Percentiles rank a stretch among this genome's conserved stretches.
Evolutionary conservation across 2,797 vertebrate species (phyloP).

Genomic region (Avahi laniger): DNA sequence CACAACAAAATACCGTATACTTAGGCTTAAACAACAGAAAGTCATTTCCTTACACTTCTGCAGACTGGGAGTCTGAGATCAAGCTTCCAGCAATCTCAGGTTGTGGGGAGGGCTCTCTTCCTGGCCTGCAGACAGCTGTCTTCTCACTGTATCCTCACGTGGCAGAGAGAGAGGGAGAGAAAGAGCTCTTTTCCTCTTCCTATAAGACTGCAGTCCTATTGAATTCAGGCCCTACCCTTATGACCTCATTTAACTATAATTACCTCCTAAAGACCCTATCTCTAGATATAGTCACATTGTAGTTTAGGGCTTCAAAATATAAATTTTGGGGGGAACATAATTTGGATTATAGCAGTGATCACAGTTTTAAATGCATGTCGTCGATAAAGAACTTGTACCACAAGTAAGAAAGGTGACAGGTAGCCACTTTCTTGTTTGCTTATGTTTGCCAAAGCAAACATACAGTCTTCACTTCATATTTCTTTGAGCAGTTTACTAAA

Average conservation of each 20-base stretch:
- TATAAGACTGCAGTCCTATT: neutral
- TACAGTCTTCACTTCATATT: neutral
- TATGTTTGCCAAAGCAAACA: neutral
- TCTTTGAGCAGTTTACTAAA: neutral
- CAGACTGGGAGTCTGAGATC: neutral
- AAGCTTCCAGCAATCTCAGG: neutral
- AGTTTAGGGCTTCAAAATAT: too few relatives aligned
- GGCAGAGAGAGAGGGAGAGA: neutral
- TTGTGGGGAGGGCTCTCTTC: neutral
- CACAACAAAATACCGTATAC: neutral
- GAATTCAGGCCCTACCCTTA: neutral
- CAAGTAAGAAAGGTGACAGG: neutral
- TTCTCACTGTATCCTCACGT: neutral
- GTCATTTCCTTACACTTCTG: neutral
- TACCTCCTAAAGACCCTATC: neutral
- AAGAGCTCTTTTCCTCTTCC: neutral
- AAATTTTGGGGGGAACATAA: neutral
- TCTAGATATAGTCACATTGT: neutral
- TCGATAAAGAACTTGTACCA: neutral
- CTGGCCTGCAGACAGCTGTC: neutral
- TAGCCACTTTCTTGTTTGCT: neutral
- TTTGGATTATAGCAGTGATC: neutral
- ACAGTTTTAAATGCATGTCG: neutral
- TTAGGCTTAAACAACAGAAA: neutral
- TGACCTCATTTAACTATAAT: neutral